phyloP scores from a whole-genome alignment of 2,888 invertebrate genomes.

The Volucella zonaria region DNA sequence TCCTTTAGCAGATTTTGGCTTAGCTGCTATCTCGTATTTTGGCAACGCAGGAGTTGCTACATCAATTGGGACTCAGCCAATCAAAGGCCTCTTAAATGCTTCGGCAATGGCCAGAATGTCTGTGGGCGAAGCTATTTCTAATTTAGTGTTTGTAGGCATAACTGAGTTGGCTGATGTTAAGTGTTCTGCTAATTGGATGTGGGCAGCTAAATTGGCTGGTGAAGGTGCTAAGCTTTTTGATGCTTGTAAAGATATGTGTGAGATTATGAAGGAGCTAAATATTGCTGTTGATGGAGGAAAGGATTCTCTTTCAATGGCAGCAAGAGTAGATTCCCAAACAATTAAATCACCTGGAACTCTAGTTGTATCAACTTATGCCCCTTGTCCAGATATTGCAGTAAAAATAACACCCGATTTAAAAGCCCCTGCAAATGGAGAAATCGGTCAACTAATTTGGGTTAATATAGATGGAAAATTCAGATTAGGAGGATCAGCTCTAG shows the following conservation, averaged over 20 bases:
- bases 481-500: constrained; percentile 95
- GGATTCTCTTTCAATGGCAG: constrained; percentile 98
- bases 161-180: constrained; percentile 92
- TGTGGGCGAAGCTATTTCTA: constrained; percentile 96
- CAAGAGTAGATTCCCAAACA: constrained; percentile 88
- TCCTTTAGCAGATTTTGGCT: constrained; percentile 96
- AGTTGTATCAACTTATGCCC: constrained; percentile 98
- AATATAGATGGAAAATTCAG: constrained; percentile 90
- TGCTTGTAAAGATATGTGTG: constrained; percentile 94
- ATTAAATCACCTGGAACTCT: constrained; percentile 93
- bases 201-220: constrained; percentile 97
- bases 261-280: constrained; percentile 90
- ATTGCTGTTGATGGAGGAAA: constrained; percentile 98
- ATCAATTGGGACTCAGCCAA: constrained; percentile 97
- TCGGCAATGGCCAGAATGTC: constrained; percentile 96
- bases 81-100: constrained; percentile 91
- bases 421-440: constrained; percentile 85
- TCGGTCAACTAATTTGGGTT: constrained; percentile 89
- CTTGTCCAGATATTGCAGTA: constrained; percentile 93
- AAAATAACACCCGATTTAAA: constrained; percentile 96
- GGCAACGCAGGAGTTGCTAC: constrained; percentile 94
- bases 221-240: constrained; percentile 94
- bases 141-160: constrained; percentile 91
- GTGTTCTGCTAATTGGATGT: constrained; percentile 99
- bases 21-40: constrained; percentile 93